phyloP scores from a whole-genome alignment of 2,888 invertebrate genomes.

The Lordiphosa fenestrarum region DNA sequence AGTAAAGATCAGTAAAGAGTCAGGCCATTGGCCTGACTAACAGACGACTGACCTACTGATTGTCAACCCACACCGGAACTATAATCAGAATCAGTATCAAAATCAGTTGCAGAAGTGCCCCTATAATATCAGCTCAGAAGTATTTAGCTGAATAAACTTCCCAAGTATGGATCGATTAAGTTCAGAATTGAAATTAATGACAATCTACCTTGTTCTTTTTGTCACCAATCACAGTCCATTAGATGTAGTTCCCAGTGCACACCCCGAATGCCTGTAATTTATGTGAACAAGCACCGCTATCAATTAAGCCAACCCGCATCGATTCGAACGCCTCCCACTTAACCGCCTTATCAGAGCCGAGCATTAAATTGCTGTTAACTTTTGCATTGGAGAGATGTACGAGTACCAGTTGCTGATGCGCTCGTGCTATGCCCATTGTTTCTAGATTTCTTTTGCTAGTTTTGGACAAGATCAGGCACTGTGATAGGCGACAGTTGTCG shows the following conservation, averaged over 20 bases:
- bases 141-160: too few species aligned
- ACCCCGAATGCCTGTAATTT: too few species aligned
- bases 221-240: neutral
- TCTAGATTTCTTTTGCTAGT: conserved; percentile 31
- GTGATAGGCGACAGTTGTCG: conserved; percentile 46
- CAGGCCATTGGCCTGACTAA: too few species aligned
- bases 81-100: too few species aligned
- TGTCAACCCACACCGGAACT: too few species aligned
- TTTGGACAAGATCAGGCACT: conserved; percentile 39
- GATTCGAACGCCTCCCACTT: conserved; percentile 12
- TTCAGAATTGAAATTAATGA: neutral
- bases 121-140: too few species aligned
- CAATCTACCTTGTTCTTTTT: neutral
- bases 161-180: too few species aligned
- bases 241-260: conserved; percentile 23
- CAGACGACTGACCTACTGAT: too few species aligned
- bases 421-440: conserved; percentile 34
- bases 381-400: conserved; percentile 25
- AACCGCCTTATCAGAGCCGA: conserved; percentile 33
- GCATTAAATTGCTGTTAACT: conserved; percentile 27
- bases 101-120: too few species aligned
- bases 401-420: conserved; percentile 38
- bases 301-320: conserved; percentile 64
- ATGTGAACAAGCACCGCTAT: conserved; percentile 17
- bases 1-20: too few species aligned